Percentiles rank a stretch among this genome's conserved stretches.
These are phyloP conservation scores for Maniola hyperantus DNA, from an alignment of 2,888 invertebrate species.

Conservation along the genomic window DNA sequence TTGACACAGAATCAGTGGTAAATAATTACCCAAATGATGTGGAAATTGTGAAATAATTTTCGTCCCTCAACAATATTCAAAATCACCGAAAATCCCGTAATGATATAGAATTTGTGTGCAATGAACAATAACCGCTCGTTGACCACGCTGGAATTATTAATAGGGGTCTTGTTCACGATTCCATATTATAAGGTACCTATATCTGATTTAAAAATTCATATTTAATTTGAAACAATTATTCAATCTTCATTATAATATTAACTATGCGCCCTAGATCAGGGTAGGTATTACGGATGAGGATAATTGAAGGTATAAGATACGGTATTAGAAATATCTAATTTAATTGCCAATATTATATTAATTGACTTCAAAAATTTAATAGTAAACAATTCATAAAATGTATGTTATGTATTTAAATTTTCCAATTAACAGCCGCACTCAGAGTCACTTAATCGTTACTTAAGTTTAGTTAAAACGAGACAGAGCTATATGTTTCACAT, in stretches of 20 bases:
- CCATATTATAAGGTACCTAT: neutral
- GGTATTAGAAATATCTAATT: no score
- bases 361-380: no score
- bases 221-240: constrained; percentile 6
- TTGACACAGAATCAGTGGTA: neutral
- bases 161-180: neutral
- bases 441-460: no score
- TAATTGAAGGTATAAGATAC: no score
- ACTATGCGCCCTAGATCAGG: no score
- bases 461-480: no score
- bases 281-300: no score
- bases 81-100: constrained; percentile 11
- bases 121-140: neutral
- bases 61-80: neutral
- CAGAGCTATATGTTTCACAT: no score
- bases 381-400: no score
- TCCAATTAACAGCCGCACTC: no score
- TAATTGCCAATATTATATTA: no score
- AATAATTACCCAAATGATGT: neutral
- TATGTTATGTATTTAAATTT: no score
- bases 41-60: constrained; percentile 4
- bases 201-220: constrained; percentile 2
- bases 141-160: constrained; percentile 8
- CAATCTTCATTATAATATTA: neutral
- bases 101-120: constrained; percentile 5